phyloP scores from a whole-genome alignment of 2,888 invertebrate genomes.

The Tineola bisselliella region DNA sequence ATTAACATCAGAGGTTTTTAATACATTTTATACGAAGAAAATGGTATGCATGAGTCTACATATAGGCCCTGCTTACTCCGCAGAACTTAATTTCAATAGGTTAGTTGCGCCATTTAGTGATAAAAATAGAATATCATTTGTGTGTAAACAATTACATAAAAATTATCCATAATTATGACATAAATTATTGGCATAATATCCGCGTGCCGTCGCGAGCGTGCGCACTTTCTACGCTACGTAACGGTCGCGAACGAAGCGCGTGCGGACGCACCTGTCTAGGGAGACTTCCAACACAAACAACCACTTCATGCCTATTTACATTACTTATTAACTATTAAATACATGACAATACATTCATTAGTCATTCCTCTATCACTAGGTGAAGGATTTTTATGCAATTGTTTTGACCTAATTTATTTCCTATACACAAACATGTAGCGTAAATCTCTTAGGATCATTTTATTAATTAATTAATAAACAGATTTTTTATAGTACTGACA shows the following conservation, averaged over 20 bases:
- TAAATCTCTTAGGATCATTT: neutral
- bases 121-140: too few species aligned
- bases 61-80: too few species aligned
- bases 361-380: neutral
- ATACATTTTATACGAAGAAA: too few species aligned
- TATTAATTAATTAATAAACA: too few species aligned
- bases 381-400: neutral
- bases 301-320: conserved; percentile 10
- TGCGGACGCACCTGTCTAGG: conserved; percentile 61
- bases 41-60: too few species aligned
- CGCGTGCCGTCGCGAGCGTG: conserved; percentile 61
- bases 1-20: too few species aligned
- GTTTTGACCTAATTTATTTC: too few species aligned
- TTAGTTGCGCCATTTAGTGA: too few species aligned
- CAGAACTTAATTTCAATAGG: too few species aligned
- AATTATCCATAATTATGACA: neutral
- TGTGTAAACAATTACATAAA: neutral
- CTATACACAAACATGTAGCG: too few species aligned
- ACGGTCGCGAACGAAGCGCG: conserved; percentile 34
- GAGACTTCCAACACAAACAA: conserved; percentile 29
- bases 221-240: conserved; percentile 67
- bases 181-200: conserved; percentile 35
- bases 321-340: neutral
- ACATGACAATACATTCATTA: conserved; percentile 1
- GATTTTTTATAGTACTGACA: too few species aligned